Evolutionary conservation across 2,113 vertebrate genomes (phyloP), one percentile per base, ranked within the genome.

Genomic region (Panthera tigris): DNA sequence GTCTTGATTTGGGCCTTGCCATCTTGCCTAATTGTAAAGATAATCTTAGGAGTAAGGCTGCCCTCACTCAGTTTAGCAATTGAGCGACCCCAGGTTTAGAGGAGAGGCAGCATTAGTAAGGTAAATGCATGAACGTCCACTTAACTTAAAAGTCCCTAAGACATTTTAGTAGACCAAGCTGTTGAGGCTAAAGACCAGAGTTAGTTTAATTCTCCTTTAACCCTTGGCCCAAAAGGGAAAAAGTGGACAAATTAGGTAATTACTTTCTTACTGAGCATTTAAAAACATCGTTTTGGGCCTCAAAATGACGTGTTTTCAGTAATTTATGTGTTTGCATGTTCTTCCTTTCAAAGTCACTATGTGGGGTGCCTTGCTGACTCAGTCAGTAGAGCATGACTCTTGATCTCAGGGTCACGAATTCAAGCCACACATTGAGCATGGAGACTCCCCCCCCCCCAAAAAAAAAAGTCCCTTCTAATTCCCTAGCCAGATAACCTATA

Each of bases 181-280:
- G 23, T 86, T 94, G 66, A 87, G 36, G 57, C 78, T 93, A 57
- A 83, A 68, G 55, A 94, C 36, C 66, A 85, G n/a, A 16, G 69
- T 61, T 18, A 55, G 23, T 85, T 36, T 21, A 55, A 25, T 79
- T 89, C 25, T 92, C 55, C 95, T 91, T 82, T 93, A 95, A 96
- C 57, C 83, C 85, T 95, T 95, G 89, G 36, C 78, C 73, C 12
- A 29, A 82, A 9, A 91, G 21, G 15, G 55, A 41, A 83, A 66
- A 61, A 80, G 16, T 45, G 8, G 61, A 90, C 71, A 93, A 81
- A 95, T 93, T 61, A 85, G 65, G 96, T 95, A 91, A 94, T 95
- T 97, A 95, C 74, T 96, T 94, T 92, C 79, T 95, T 95, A 52
- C 78, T 91, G 74, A 66, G 48, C 15, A 57, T 73, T 71, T 55